Base-by-base conservation (phyloP, 2,113 vertebrate genomes). In the Ageneiosus marmoratus region DNA sequence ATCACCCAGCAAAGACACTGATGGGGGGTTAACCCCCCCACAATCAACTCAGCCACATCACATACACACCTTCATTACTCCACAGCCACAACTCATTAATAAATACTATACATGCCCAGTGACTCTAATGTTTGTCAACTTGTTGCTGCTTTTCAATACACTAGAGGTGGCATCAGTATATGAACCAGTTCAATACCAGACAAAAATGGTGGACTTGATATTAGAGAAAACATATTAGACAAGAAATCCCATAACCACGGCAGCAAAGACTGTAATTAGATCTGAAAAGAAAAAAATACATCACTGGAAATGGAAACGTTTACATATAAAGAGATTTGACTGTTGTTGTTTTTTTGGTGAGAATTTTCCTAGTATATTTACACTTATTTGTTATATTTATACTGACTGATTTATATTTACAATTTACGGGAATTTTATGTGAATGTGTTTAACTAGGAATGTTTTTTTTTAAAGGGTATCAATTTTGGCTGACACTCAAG, bases 1-100 rank as follows among this genome's bases (percentile, higher is more conserved):
- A 85, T 89, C 86, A 89, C 27, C 88, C 70, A 20, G 58, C 80
- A 56, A 60, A 80, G 44, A 41, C 32, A 12, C 85, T 83, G 78
- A 79, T 48, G 82, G 82, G 62, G 82, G 62, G 82, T 72, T 83
- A 53, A 81, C 60, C 1, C 16, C 5, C 55, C 37, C 37, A 41
- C 37, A n/a, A n/a, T n/a, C 37, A 41, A 2, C 29, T 20, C 55
- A 72, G 65, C 53, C 67, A 84, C 86, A 76, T 29, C 76, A 79
- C 79, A 70, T 73, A 41, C 37, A 80, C 70, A 58, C 55, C 46
- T 60, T 55, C 24, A 62, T 77, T 77, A 74, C 69, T 80, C 75
- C 58, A 65, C 75, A 74, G 37, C 73, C 70, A 77, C 80, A 53
- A 12, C 70, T 18, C 67, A 12, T 41, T 53, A 44, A 63, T 53